These are phyloP conservation scores for Thamnophis sirtalis DNA, from an alignment of 2,113 vertebrate species.

Conservation along the genomic window DNA sequence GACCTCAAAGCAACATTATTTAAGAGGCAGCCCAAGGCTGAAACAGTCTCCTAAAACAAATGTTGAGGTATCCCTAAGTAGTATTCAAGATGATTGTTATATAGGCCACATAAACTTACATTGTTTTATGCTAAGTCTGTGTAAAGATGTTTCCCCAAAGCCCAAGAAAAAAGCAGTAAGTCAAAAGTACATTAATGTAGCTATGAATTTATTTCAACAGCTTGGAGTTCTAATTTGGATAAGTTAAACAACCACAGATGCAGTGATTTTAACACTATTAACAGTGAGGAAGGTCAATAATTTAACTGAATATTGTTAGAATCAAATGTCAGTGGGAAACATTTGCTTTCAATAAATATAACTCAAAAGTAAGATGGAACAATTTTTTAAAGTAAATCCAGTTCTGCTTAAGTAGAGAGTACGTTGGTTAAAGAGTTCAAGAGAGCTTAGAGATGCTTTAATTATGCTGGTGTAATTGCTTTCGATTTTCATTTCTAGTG, in stretches of 20 bases:
- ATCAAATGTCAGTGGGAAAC: constrained; percentile 54
- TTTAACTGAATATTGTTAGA: constrained; percentile 55
- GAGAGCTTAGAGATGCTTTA: constrained; percentile 12
- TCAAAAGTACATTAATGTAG: constrained; percentile 27
- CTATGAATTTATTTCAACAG: constrained; percentile 19
- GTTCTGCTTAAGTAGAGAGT: constrained; percentile 13
- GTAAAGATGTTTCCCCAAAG: constrained; percentile 27
- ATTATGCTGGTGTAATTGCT: constrained; percentile 16
- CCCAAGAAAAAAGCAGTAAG: neutral
- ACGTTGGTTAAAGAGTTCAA: constrained; percentile 16
- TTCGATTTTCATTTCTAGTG: constrained; percentile 31
- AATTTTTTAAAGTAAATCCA: constrained; percentile 32
- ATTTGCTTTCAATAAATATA: constrained; percentile 45
- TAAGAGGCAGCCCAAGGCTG: constrained; percentile 15
- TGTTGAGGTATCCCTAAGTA: constrained; percentile 3
- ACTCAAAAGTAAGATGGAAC: constrained; percentile 36
- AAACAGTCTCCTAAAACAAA: constrained; percentile 3
- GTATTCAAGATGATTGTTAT: constrained; percentile 1
- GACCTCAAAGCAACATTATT: constrained; percentile 38
- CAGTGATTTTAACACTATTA: constrained; percentile 35
- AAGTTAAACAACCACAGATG: constrained; percentile 37
- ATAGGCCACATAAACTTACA: neutral
- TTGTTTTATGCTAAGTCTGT: neutral
- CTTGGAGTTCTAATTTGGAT: constrained; percentile 27
- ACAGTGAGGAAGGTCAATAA: constrained; percentile 55